Conservation (phyloP, 2,113 vertebrate species). For the Glareola pratincola region DNA sequence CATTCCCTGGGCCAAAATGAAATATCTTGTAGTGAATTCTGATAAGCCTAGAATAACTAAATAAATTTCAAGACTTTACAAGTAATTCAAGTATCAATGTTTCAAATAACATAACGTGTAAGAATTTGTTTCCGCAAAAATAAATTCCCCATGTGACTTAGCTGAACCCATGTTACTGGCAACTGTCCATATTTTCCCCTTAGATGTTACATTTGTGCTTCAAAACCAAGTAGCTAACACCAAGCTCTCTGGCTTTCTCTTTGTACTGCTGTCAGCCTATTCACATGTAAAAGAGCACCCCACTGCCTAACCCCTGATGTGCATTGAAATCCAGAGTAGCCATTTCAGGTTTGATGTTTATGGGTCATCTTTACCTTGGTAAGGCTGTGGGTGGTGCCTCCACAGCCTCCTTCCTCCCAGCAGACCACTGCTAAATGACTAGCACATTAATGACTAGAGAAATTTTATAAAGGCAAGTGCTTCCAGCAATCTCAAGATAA, state of each 20-base stretch:
- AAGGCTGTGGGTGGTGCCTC: neutral
- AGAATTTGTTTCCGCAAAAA: slow-evolving; percentile 40
- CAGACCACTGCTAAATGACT: neutral
- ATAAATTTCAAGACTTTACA: slow-evolving; percentile 60
- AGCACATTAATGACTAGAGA: neutral
- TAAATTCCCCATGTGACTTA: slow-evolving; percentile 6
- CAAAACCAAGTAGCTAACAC: neutral
- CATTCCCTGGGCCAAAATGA: slow-evolving; percentile 31
- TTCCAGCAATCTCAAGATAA: neutral
- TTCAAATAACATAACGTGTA: slow-evolving; percentile 39
- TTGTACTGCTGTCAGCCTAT: neutral
- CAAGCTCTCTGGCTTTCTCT: neutral
- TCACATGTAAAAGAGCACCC: slow-evolving; percentile 6
- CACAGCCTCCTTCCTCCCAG: neutral
- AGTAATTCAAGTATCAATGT: slow-evolving; percentile 62
- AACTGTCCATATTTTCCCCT: neutral
- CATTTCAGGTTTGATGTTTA: neutral
- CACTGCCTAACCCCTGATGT: neutral
- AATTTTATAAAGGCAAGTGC: neutral
- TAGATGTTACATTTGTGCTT: slow-evolving; percentile 6
- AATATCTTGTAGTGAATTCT: slow-evolving; percentile 51
- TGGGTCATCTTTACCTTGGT: neutral
- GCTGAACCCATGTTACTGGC: neutral
- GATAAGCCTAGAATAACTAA: slow-evolving; percentile 60
- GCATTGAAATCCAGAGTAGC: slow-evolving; percentile 14